Conservation (phyloP, 2,797 vertebrate species). For the Todus mexicanus region DNA sequence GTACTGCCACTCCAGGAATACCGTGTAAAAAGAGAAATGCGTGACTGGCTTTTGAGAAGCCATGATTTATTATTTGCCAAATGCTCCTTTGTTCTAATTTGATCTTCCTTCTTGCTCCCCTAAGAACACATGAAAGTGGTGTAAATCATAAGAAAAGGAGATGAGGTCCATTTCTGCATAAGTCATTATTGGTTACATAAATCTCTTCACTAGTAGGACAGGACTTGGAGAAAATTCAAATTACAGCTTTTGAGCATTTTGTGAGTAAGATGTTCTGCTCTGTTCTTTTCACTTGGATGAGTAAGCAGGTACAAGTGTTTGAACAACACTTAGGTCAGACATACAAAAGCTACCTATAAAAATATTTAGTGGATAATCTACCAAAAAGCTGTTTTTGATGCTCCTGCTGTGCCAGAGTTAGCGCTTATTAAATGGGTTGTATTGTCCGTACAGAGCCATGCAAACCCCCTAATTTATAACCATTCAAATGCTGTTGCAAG, state of each 20-base stretch:
- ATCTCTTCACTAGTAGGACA: not conserved
- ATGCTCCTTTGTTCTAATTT: not conserved
- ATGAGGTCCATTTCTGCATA: not conserved
- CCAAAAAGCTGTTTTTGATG: not conserved
- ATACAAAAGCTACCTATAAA: not conserved
- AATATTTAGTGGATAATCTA: not conserved
- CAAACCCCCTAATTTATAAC: not conserved
- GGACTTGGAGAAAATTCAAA: not conserved
- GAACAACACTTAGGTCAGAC: not conserved
- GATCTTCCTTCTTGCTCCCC: not conserved
- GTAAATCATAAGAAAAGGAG: not conserved
- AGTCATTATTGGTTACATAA: not conserved
- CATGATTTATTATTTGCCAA: not conserved
- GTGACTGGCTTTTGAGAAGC: not conserved
- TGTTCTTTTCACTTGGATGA: not conserved
- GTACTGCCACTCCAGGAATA: not conserved
- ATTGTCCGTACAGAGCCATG: not conserved
- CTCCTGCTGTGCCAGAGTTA: not conserved
- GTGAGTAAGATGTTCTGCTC: not conserved
- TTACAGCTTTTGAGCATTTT: not conserved
- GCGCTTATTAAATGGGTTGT: not conserved
- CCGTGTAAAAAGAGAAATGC: slow-evolving; percentile 17
- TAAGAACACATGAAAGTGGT: not conserved
- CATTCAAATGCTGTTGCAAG: not conserved
- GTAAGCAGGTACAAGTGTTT: not conserved